Conservation (phyloP, 1,140 invertebrate species). For the Polypedilum vanderplanki region DNA sequence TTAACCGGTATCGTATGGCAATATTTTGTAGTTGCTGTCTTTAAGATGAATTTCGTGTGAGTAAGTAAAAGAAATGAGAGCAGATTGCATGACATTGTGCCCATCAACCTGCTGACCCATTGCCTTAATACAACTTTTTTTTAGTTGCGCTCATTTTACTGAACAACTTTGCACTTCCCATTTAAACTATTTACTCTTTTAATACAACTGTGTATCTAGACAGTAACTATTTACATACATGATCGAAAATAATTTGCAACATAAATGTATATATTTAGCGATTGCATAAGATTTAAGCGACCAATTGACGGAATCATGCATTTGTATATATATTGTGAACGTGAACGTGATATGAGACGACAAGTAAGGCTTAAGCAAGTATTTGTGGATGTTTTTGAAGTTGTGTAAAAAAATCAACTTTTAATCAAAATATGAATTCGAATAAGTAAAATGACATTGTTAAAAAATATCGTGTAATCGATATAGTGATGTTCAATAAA, state of each 20-base stretch:
- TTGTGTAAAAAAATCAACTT: no score
- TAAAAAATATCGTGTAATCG: not conserved
- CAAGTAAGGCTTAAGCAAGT: no score
- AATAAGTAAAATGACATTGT: no score
- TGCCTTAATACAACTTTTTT: constrained; percentile 4
- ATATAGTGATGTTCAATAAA: not conserved
- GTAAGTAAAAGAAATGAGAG: no score
- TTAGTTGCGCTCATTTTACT: not conserved
- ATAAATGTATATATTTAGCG: constrained; percentile 4
- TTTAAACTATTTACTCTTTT: not conserved
- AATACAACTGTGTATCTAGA: not conserved
- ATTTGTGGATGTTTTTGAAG: no score
- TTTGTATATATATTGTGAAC: no score
- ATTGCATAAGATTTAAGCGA: constrained; percentile 12
- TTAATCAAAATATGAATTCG: no score
- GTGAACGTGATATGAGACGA: no score
- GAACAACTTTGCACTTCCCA: not conserved
- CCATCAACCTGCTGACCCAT: constrained; percentile 10
- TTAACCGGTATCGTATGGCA: not conserved
- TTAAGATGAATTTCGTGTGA: not conserved
- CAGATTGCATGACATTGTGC: not conserved
- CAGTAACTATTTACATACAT: not conserved
- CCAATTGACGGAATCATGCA: not conserved
- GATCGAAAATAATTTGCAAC: constrained; percentile 10
- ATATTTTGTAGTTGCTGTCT: not conserved